Evolutionary conservation across 2,888 invertebrate species (phyloP), one percentile per base, ranked within the genome.

Genomic region (Dicyrtomina minuta): DNA sequence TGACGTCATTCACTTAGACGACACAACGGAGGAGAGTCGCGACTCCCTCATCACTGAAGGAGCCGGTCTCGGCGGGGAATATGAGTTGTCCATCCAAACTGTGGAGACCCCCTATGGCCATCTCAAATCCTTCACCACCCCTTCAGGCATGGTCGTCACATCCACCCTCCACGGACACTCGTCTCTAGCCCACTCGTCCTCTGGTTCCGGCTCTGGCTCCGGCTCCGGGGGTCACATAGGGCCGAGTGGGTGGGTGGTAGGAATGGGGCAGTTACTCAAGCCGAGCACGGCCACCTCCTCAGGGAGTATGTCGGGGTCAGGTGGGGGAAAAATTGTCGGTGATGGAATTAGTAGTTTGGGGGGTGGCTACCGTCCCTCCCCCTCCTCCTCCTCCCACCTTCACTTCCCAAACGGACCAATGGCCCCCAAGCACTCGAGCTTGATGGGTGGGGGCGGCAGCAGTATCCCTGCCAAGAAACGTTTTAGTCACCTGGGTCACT

Each of bases 71-170:
- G 10, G 17, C 13, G 61, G 61, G 1, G 68, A 68, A 27, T 68
- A 68, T 22, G 55, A 68, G 39, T 26, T 68, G 6, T 68, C 68
- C 13, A 68, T 68, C 4, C 33, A 43, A 24, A 26, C 49, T 8
- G 39, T 58, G 1, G 53, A 61, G 26, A 5, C 51, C 20, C 12
- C 43, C 10, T 22, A 51, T 15, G 20, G 27, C 2, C 53, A n/a
- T 20, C 13, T 68, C n/a, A 51, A 68, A 27, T 61, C 68, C n/a
- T 68, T 68, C 55, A 68, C 68, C 1, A 68, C 68, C 22, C 68
- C 68, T 1, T 68, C 68, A 1, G 68, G 68, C 10, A 68, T 68
- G 68, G 61, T 68, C 2, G 68, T 68, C 3, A 68, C 68, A 10
- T 68, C 68, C 13, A 27, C 55, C 26, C 4, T 56, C 27, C 56